These are phyloP conservation scores for Oscheius sp. DNA, from an alignment of 2,888 invertebrate species.

Conservation along the genomic window DNA sequence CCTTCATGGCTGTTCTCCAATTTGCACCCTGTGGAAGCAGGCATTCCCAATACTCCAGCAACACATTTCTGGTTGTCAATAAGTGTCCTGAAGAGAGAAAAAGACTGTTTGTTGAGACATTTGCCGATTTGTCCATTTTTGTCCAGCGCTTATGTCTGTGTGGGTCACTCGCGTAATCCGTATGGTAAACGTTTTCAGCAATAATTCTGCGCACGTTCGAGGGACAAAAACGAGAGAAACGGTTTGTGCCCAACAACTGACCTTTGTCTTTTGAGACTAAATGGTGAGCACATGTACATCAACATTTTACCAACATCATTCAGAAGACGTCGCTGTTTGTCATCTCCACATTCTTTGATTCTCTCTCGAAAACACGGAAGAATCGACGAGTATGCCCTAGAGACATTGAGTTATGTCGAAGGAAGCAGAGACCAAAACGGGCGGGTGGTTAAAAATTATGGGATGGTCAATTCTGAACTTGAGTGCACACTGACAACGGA, in stretches of 20 bases:
- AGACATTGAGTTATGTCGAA: neutral
- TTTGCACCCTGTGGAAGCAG: slow-evolving; percentile 56
- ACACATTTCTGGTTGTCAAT: slow-evolving; percentile 68
- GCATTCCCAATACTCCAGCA: slow-evolving; percentile 53
- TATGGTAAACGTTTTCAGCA: slow-evolving; percentile 28
- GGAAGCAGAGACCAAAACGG: neutral
- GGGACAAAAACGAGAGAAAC: neutral
- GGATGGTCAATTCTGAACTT: too few relatives aligned
- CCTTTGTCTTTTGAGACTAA: slow-evolving; percentile 64
- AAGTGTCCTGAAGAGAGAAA: slow-evolving; percentile 37
- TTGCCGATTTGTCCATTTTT: slow-evolving; percentile 3
- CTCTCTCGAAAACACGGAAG: slow-evolving; percentile 71
- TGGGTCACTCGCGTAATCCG: slow-evolving; percentile 27
- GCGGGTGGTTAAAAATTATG: too few relatives aligned
- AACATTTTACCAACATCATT: slow-evolving; percentile 69
- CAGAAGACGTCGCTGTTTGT: slow-evolving; percentile 64
- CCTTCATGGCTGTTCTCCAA: slow-evolving; percentile 45
- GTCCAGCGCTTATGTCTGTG: slow-evolving; percentile 19
- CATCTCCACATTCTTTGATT: slow-evolving; percentile 69
- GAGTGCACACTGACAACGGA: too few relatives aligned
- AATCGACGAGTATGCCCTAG: slow-evolving; percentile 66
- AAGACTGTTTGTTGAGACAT: slow-evolving; percentile 11
- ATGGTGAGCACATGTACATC: slow-evolving; percentile 71
- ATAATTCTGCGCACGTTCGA: slow-evolving; percentile 33
- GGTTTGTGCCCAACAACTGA: slow-evolving; percentile 24